Evolutionary conservation across 2,797 vertebrate species (phyloP).

Genomic region (Trematomus bernacchii): DNA sequence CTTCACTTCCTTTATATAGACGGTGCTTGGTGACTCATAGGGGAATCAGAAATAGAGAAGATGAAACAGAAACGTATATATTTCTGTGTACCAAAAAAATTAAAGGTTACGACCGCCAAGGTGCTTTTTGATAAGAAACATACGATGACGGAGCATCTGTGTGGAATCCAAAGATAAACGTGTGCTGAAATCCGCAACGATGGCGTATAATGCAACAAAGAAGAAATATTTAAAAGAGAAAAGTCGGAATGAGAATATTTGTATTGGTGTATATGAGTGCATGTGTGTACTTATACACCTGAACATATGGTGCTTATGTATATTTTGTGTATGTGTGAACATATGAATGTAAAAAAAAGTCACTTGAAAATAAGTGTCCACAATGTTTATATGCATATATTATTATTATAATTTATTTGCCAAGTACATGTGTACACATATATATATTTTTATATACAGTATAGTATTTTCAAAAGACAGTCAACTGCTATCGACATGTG

Average conservation of each 20-base stretch:
- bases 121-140: conserved; percentile 5
- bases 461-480: too few species aligned
- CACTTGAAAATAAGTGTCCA: too few species aligned
- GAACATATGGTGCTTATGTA: too few species aligned
- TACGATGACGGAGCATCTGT: neutral
- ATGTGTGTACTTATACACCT: too few species aligned
- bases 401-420: too few species aligned
- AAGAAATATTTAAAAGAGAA: neutral
- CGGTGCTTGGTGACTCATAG: neutral
- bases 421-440: too few species aligned
- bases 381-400: too few species aligned
- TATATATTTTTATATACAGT: too few species aligned
- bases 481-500: too few species aligned
- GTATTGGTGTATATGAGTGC: too few species aligned
- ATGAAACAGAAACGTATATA: neutral
- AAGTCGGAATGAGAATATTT: neutral
- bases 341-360: too few species aligned
- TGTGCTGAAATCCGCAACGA: neutral
- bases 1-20: neutral
- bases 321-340: too few species aligned
- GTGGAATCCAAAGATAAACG: conserved; percentile 1
- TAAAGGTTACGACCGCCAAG: neutral
- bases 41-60: neutral
- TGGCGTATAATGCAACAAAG: neutral
- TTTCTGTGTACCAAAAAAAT: neutral